Conservation (phyloP, 2,113 vertebrate species). For the Acinonyx jubatus region DNA sequence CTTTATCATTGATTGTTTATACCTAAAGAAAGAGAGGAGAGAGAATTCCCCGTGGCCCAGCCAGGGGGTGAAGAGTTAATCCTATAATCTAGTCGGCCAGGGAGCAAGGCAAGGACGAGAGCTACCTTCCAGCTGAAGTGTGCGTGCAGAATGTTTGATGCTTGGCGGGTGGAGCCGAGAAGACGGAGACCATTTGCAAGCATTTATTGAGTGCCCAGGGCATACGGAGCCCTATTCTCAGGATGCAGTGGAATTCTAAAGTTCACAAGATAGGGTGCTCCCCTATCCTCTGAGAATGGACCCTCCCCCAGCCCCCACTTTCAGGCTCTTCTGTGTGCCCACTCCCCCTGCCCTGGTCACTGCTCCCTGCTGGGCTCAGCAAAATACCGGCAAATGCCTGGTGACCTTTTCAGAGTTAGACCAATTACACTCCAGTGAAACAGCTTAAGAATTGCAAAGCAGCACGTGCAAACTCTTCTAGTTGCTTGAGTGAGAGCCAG, state of each 20-base stretch:
- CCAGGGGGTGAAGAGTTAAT: slow-evolving; percentile 67
- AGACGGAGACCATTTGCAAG: not conserved
- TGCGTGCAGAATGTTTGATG: slow-evolving; percentile 48
- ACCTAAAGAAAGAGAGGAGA: not conserved
- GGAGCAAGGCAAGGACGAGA: slow-evolving; percentile 23
- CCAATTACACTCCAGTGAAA: slow-evolving; percentile 38
- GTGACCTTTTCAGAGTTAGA: slow-evolving; percentile 60
- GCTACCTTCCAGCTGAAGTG: slow-evolving; percentile 33
- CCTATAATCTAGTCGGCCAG: slow-evolving; percentile 46
- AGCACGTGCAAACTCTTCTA: not conserved
- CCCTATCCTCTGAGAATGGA: not conserved
- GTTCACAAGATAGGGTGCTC: not conserved
- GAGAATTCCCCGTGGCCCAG: not conserved
- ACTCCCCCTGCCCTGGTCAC: not conserved
- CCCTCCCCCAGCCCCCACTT: accelerated
- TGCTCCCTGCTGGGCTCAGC: not conserved
- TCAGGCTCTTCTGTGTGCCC: not conserved
- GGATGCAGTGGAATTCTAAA: not conserved
- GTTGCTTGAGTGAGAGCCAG: not conserved
- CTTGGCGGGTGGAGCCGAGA: not conserved
- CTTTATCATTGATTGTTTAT: slow-evolving; percentile 10
- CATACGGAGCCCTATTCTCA: not conserved
- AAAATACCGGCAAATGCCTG: not conserved
- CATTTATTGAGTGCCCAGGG: not conserved
- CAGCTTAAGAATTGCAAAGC: not conserved